phyloP scores from a whole-genome alignment of 1,140 invertebrate genomes.

The Caenorhabditis elegans region DNA sequence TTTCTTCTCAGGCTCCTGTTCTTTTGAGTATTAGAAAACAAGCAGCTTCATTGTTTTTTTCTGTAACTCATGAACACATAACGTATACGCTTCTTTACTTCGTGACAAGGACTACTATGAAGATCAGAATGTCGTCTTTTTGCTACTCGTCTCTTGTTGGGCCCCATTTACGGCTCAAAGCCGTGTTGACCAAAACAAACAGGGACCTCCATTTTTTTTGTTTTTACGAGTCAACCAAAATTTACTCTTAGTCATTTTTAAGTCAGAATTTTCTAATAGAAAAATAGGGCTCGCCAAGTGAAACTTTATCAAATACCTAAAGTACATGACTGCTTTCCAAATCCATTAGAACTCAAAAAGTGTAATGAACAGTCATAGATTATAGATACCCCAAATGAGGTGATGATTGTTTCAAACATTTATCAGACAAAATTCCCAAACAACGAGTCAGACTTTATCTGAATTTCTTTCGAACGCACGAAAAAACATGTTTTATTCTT shows the following conservation, averaged over 20 bases:
- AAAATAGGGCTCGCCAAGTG: too few relatives aligned
- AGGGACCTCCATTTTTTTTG: not conserved
- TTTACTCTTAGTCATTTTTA: not conserved
- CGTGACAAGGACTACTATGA: not conserved
- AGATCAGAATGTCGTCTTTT: not conserved
- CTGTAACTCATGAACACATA: not conserved
- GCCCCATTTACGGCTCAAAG: not conserved
- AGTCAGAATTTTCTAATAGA: too few relatives aligned
- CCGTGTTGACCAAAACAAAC: slow-evolving; percentile 15
- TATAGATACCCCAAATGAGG: too few relatives aligned
- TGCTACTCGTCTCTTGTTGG: not conserved
- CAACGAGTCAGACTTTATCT: too few relatives aligned
- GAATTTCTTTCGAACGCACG: too few relatives aligned
- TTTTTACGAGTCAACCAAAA: not conserved
- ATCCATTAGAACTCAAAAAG: too few relatives aligned
- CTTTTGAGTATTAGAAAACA: not conserved
- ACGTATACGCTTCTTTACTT: not conserved
- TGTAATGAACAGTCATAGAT: too few relatives aligned
- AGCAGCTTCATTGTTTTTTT: not conserved
- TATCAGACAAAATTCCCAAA: too few relatives aligned
- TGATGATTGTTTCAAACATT: too few relatives aligned
- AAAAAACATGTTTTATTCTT: slow-evolving; percentile 15
- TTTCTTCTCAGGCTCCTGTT: not conserved
- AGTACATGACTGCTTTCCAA: too few relatives aligned
- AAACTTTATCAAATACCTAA: too few relatives aligned